phyloP scores from a whole-genome alignment of 92 coral and sea anemone species.

The Virgularia gustaviana region DNA sequence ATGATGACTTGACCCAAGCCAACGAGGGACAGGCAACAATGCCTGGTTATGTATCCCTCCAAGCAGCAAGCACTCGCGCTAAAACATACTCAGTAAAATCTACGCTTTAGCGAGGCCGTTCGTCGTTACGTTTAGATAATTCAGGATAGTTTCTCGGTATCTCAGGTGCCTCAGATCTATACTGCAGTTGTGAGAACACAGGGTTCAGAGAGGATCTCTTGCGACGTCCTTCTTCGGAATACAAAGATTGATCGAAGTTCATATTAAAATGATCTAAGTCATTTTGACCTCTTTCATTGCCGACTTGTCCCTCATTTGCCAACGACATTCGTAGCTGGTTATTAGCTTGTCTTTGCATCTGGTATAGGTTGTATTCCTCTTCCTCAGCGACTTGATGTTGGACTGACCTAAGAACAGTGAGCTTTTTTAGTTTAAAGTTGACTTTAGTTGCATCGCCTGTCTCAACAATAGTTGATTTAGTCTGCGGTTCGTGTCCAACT shows the following conservation, averaged over 20 bases:
- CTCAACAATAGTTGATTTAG: conserved; percentile 68
- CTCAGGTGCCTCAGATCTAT: neutral
- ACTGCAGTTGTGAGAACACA: conserved; percentile 15
- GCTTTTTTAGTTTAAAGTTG: conserved; percentile 66
- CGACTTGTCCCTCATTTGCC: conserved; percentile 14
- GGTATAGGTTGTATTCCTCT: conserved; percentile 54
- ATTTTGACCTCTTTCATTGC: neutral
- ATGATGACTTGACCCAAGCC: no score
- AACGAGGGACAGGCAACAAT: no score
- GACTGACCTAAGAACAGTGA: conserved; percentile 64
- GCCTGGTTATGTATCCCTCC: no score
- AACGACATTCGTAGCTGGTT: conserved; percentile 20
- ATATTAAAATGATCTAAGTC: conserved; percentile 1
- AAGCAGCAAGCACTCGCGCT: no score
- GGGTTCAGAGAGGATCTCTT: conserved; percentile 31
- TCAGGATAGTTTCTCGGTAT: neutral
- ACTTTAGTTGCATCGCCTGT: conserved; percentile 63
- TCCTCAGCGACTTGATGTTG: conserved; percentile 67
- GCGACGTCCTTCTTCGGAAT: conserved; percentile 23
- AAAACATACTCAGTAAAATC: no score
- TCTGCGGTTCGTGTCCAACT: conserved; percentile 80
- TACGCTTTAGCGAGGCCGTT: conserved; percentile 11
- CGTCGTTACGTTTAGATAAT: neutral
- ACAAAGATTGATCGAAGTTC: conserved; percentile 27
- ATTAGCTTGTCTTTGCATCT: conserved; percentile 39